These are phyloP conservation scores for Morone saxatilis DNA, from an alignment of 2,113 vertebrate species.

Conservation along the genomic window DNA sequence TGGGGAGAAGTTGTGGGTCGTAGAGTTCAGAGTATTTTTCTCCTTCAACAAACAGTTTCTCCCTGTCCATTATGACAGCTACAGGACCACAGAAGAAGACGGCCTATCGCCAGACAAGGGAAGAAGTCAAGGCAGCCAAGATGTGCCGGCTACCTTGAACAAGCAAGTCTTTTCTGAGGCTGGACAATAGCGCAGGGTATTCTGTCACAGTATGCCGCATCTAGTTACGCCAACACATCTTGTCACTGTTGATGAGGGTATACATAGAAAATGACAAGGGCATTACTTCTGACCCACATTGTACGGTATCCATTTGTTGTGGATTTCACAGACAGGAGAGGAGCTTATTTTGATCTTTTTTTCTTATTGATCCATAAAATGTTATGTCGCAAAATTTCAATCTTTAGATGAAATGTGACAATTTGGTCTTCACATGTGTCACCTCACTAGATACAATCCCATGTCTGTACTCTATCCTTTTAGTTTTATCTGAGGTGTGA, in stretches of 20 bases:
- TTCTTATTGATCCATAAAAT: not conserved
- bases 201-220: not conserved
- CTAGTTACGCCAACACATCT: not conserved
- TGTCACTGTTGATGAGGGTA: not conserved
- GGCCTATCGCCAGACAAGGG: not conserved
- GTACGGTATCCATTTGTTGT: not conserved
- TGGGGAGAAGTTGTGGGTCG: not conserved
- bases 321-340: not conserved
- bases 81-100: not conserved
- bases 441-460: not conserved
- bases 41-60: not conserved
- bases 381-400: not conserved
- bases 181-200: not conserved
- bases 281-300: not conserved
- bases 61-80: not conserved
- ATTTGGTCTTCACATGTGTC: too few species aligned
- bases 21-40: conserved; percentile 4
- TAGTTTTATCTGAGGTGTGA: not conserved
- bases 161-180: not conserved
- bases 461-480: not conserved
- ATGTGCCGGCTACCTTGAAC: not conserved
- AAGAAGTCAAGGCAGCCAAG: not conserved
- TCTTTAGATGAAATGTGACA: too few species aligned
- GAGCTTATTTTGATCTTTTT: not conserved
- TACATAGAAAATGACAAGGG: not conserved